Evolutionary conservation across 2,888 invertebrate species (phyloP).

Genomic region (Ectobius pallidus): DNA sequence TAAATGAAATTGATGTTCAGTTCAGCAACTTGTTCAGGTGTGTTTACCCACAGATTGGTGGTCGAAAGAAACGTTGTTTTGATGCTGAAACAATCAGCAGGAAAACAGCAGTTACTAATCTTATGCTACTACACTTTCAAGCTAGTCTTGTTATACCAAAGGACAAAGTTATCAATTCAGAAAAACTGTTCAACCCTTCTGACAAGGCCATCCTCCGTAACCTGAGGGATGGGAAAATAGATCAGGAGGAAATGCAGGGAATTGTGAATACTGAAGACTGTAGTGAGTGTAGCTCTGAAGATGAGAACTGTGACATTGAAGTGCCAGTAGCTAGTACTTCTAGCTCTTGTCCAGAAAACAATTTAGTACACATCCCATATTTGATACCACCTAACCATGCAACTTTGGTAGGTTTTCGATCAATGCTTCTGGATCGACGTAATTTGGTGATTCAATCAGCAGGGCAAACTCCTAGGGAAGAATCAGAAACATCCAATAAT

Average conservation of each 20-base stretch:
- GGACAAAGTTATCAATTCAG: not conserved
- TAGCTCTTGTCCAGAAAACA: too few relatives aligned
- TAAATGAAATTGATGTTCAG: not conserved
- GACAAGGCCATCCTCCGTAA: not conserved
- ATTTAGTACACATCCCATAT: not conserved
- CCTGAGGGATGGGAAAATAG: too few relatives aligned
- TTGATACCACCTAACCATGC: not conserved
- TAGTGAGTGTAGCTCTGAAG: too few relatives aligned
- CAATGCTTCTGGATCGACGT: not conserved
- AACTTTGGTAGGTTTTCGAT: not conserved
- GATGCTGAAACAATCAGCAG: not conserved
- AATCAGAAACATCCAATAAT: not conserved
- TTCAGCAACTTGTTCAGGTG: not conserved
- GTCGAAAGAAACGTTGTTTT: not conserved
- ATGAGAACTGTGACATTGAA: too few relatives aligned
- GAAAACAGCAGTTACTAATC: not conserved
- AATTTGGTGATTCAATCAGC: too few relatives aligned
- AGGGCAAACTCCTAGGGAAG: not conserved
- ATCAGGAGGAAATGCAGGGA: too few relatives aligned
- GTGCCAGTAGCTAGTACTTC: too few relatives aligned
- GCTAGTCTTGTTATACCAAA: not conserved
- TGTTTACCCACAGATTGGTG: not conserved
- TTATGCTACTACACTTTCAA: not conserved
- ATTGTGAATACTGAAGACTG: too few relatives aligned
- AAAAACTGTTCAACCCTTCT: not conserved